Base-by-base conservation (phyloP, 2,888 invertebrate species). In the Leptogaster cylindrica region DNA sequence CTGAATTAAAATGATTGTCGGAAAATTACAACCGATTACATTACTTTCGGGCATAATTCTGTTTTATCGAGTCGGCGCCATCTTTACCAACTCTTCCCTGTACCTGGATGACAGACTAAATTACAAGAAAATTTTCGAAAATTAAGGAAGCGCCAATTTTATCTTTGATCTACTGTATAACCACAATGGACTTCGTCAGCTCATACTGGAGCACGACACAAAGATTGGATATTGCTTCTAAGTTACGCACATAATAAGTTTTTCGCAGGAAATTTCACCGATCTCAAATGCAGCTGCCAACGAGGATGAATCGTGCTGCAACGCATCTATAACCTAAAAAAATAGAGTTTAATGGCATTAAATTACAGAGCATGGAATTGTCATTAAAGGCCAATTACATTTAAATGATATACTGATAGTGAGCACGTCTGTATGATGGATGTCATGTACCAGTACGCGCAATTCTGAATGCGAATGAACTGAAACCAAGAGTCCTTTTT, bases 381-480 rank as follows among this genome's bases (percentile, higher is more conserved):
- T 52, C 52, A 52, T 52, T 52, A 52, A 52, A 52, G 20, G 33
- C 31, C 52, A 52, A 52, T 52, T 52, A 52, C 33, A 52, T 31
- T 52, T 16, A 52, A 52, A 52, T 52, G 33, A 52, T 52, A 52
- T 52, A 33, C 52, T 20, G 52, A 52, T 52, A 16, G 52, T 52
- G n/a, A 33, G 33, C 31, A 33, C 33, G 52, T 52, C 52, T n/a
- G 20, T 31, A 52, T 52, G 28, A 52, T 52, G 52, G 52, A 52
- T 52, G 28, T 33, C 31, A n/a, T 52, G 52, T 18, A 18, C 33
- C 23, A 28, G 33, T 28, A 20, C 33, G 7, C 20, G 33, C 33
- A 28, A 8, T 33, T 18, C 33, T 51, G 52, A 52, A 31, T 52
- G 52, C 52, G 52, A 52, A 31, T 18, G 33, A 52, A 52, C 52